A percentile compares a stretch with the other conserved stretches of the same genome.
Evolutionary conservation across 1,140 invertebrate species (phyloP).

Genomic region (Drosophila pachea): DNA sequence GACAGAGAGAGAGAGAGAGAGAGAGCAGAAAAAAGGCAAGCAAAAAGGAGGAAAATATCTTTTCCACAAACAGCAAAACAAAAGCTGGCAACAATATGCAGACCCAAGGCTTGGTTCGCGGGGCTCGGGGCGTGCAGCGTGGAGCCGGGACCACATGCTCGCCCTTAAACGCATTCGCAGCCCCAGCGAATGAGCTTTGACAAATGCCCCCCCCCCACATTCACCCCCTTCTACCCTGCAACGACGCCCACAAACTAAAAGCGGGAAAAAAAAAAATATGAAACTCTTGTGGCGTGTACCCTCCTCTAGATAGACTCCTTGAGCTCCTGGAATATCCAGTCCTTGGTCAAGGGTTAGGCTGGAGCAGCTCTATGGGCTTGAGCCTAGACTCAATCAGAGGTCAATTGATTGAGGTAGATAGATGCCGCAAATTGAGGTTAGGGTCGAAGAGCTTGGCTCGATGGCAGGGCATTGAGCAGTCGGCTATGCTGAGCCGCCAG

Average conservation of each 20-base stretch:
- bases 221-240: no score
- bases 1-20: no score
- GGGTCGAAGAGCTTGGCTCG: no score
- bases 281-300: background rate
- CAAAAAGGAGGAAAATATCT: constrained; percentile 30
- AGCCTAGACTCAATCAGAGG: no score
- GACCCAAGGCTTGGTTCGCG: constrained; percentile 7
- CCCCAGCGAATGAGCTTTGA: constrained; percentile 46
- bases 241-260: no score
- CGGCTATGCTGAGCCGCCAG: no score
- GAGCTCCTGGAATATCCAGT: no score
- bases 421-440: constrained; percentile 9
- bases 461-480: no score
- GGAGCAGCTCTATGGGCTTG: no score
- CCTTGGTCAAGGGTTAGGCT: no score
- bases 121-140: background rate
- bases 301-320: no score
- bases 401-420: background rate
- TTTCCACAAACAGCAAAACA: constrained; percentile 69
- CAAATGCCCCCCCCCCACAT: constrained; percentile 36
- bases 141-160: constrained; percentile 9
- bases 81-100: constrained; percentile 56
- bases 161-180: constrained; percentile 31
- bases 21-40: background rate
- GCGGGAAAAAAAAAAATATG: background rate